phyloP scores from a whole-genome alignment of 1,140 invertebrate species.

The Mesaphorura yosii region DNA sequence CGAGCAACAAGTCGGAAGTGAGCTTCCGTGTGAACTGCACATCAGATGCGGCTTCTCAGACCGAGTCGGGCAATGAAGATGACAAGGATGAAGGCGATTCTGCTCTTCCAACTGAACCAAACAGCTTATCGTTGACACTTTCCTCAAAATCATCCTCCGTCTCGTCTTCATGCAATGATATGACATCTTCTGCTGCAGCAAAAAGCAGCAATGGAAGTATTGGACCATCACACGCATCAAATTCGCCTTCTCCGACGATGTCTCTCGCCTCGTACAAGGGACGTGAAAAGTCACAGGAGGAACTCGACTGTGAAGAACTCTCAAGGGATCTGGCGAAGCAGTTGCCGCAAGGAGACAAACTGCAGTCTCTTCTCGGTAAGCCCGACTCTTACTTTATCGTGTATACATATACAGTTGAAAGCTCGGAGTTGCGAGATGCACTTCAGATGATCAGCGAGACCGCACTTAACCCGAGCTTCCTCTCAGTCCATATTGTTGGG shows the following conservation, averaged over 20 bases:
- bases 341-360: slow-evolving; percentile 51
- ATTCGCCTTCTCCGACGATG: slow-evolving; percentile 9
- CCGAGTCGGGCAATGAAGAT: slow-evolving; percentile 14
- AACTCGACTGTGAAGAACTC: slow-evolving; percentile 66
- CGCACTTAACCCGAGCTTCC: too few species aligned
- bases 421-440: too few species aligned
- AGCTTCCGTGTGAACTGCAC: slow-evolving; percentile 21
- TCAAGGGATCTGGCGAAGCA: slow-evolving; percentile 59
- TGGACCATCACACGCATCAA: neutral
- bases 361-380: slow-evolving; percentile 56
- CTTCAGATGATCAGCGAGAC: too few species aligned
- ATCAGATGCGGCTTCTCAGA: slow-evolving; percentile 24
- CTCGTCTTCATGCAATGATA: too few species aligned
- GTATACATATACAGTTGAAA: too few species aligned
- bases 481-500: too few species aligned
- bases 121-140: neutral
- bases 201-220: too few species aligned
- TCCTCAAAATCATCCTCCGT: slow-evolving; percentile 5
- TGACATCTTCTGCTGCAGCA: slow-evolving; percentile 1
- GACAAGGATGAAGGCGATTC: neutral
- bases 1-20: slow-evolving; percentile 15
- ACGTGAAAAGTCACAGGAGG: slow-evolving; percentile 55
- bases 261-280: slow-evolving; percentile 27
- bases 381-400: too few species aligned
- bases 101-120: neutral